Evolutionary conservation across 2,888 invertebrate species (phyloP).

Genomic region (Platerodrilus igneus): DNA sequence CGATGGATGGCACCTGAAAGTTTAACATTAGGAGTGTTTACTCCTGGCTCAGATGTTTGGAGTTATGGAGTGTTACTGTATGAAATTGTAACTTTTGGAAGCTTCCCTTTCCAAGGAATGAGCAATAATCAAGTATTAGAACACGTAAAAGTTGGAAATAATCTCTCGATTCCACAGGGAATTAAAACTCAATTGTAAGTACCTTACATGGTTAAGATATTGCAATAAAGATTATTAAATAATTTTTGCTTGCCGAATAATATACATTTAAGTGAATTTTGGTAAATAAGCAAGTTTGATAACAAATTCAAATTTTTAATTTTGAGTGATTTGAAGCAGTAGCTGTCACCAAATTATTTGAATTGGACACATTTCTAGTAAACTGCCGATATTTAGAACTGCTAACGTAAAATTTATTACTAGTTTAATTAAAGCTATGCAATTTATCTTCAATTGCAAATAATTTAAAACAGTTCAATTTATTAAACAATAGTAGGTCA

Average conservation of each 20-base stretch:
- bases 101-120: constrained; percentile 84
- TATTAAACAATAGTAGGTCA: no score
- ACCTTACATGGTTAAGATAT: background rate
- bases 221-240: background rate
- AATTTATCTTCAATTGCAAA: no score
- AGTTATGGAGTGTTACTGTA: constrained; percentile 83
- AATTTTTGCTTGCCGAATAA: background rate
- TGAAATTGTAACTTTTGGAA: constrained; percentile 86
- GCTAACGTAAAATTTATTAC: no score
- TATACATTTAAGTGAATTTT: no score
- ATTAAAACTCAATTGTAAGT: constrained; percentile 78
- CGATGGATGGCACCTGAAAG: constrained; percentile 94
- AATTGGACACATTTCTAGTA: no score
- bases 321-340: no score
- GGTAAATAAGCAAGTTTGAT: no score
- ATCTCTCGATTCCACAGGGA: constrained; percentile 69
- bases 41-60: constrained; percentile 86
- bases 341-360: no score
- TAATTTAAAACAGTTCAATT: no score
- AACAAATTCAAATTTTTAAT: no score
- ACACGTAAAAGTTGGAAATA: constrained; percentile 71
- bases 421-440: no score
- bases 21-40: constrained; percentile 75
- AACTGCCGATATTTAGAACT: no score
- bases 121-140: constrained; percentile 81